These are phyloP conservation scores for Rhinichthys klamathensis DNA, from an alignment of 2,113 vertebrate genomes.

Conservation along the genomic window DNA sequence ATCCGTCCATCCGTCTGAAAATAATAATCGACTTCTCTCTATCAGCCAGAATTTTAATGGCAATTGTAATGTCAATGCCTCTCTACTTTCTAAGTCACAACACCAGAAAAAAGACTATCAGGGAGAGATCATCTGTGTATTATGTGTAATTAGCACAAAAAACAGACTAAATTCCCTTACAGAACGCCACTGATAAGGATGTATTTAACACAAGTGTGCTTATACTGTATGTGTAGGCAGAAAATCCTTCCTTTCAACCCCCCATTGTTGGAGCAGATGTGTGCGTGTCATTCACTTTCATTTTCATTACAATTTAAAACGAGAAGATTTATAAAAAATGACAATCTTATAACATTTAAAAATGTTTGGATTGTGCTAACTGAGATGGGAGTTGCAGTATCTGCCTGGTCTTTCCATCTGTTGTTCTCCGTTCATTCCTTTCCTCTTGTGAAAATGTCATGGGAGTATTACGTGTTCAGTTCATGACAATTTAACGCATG, in stretches of 20 bases:
- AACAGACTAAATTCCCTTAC: neutral
- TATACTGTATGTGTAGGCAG: neutral
- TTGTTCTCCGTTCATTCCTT: neutral
- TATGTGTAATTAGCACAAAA: neutral
- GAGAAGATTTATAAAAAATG: neutral
- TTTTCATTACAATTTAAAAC: conserved; percentile 4
- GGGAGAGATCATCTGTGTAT: neutral
- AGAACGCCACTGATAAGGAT: neutral
- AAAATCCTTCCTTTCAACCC: neutral
- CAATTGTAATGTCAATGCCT: neutral
- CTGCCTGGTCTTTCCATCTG: neutral
- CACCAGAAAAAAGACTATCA: neutral
- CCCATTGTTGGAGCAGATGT: conserved; percentile 16
- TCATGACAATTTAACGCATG: conserved; percentile 47
- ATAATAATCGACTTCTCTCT: neutral
- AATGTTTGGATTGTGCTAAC: neutral
- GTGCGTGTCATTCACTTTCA: neutral
- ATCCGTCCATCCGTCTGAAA: neutral
- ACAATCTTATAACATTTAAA: neutral
- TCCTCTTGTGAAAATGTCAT: conserved; percentile 14
- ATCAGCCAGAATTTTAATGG: neutral
- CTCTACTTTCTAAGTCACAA: neutral
- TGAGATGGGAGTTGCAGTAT: neutral
- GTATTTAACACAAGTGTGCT: neutral
- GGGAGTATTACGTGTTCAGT: conserved; percentile 20